A percentile compares a stretch with the other conserved stretches of the same genome.
Conservation (phyloP, 2,113 vertebrate species). For the Aegithalos caudatus region DNA sequence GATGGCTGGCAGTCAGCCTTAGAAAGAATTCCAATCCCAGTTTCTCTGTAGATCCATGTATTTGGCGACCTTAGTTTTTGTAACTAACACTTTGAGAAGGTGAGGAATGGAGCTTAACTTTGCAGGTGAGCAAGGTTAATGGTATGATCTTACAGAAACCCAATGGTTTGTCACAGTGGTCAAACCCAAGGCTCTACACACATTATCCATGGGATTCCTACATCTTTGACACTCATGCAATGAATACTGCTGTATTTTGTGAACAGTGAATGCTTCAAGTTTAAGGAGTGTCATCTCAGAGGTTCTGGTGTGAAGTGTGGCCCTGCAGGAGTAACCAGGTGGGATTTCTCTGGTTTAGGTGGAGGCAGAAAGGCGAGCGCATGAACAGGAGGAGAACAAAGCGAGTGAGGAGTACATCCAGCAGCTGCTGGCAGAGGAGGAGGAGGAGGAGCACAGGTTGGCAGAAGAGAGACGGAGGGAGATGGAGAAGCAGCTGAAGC, state of each 20-base stretch:
- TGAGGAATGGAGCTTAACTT: neutral
- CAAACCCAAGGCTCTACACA: neutral
- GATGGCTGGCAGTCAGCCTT: neutral
- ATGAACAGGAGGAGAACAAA: slow-evolving; percentile 83
- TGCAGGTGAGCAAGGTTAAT: neutral
- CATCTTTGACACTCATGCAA: neutral
- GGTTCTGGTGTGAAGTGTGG: neutral
- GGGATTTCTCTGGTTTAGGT: slow-evolving; percentile 64
- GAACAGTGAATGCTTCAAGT: accelerated
- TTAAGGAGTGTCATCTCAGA: neutral
- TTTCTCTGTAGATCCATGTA: neutral
- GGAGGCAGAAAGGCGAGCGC: slow-evolving; percentile 79
- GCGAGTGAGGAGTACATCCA: slow-evolving; percentile 90
- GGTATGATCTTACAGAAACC: neutral
- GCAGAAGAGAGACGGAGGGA: slow-evolving; percentile 71
- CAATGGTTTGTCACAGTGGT: neutral
- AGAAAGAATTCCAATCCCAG: neutral
- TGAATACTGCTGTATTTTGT: neutral
- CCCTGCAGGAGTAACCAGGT: neutral
- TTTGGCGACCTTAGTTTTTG: neutral
- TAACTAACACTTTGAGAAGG: neutral
- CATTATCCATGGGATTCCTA: neutral
- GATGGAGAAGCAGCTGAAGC: slow-evolving; percentile 77
- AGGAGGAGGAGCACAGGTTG: slow-evolving; percentile 74
- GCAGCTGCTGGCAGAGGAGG: slow-evolving; percentile 82